Percentiles rank a stretch among this genome's conserved stretches.
phyloP scores from a whole-genome alignment of 1,140 invertebrate species.

The Leptinotarsa lineolata region DNA sequence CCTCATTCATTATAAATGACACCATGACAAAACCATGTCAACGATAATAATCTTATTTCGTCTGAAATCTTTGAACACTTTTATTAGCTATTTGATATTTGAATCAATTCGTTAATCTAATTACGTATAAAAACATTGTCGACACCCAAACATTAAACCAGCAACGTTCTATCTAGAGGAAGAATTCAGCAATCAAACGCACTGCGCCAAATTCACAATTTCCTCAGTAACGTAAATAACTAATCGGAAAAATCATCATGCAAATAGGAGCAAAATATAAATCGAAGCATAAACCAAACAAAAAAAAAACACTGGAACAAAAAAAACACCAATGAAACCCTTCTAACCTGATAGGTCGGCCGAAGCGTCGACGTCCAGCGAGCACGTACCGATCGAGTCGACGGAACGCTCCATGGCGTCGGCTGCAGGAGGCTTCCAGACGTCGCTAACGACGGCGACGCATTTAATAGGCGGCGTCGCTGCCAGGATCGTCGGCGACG shows the following conservation, averaged over 20 bases:
- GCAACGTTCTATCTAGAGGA: too few species aligned
- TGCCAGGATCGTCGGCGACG: constrained; percentile 5
- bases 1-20: too few species aligned
- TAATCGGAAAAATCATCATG: neutral
- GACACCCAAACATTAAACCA: too few species aligned
- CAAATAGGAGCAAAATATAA: neutral
- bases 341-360: constrained; percentile 69
- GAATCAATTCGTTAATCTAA: too few species aligned
- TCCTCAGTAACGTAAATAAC: too few species aligned
- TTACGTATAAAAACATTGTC: too few species aligned
- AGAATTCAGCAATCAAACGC: too few species aligned
- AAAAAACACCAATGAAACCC: neutral
- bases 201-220: too few species aligned
- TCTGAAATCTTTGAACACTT: too few species aligned
- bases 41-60: too few species aligned
- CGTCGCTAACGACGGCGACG: constrained; percentile 8
- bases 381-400: constrained; percentile 80
- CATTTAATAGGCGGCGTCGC: neutral
- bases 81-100: too few species aligned
- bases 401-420: constrained; percentile 67
- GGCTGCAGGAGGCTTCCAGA: constrained; percentile 15
- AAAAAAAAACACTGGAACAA: neutral
- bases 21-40: too few species aligned
- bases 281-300: constrained; percentile 7
- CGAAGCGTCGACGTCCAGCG: constrained; percentile 76